Base-by-base conservation (phyloP, 2,113 vertebrate genomes). In the Melospiza melodia region DNA sequence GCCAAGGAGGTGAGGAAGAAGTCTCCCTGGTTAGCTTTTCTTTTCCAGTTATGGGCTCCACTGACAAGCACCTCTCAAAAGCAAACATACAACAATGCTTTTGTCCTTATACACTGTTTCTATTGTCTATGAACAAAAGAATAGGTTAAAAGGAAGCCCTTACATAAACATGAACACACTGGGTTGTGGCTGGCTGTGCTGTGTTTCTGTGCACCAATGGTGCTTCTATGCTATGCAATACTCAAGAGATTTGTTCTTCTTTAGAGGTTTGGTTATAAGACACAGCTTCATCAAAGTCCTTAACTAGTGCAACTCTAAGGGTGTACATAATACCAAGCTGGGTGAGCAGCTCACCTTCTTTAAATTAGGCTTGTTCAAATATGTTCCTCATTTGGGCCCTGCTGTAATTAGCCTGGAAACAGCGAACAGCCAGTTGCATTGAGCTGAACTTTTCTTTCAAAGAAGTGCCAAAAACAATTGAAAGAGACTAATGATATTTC, bases 401-500 rank as follows among this genome's bases (percentile, higher is more conserved):
- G 37, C 52, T 41, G 68, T 71, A 97, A 95, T 96, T 96, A 95
- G 75, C 82, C 82, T 90, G 59, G 87, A 96, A 92, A 90, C 59
- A 91, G 6, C 4, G 1, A 73, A 46, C 31, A 84, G 65, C 35
- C 85, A 77, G 35, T 91, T 68, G 59, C 68, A 90, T 92, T 90
- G 83, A 92, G 41, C 73, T 90, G 88, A 93, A 92, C 63, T 84
- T 91, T 71, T 92, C 90, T 89, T 95, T 94, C 94, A 96, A 86
- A 94, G 79, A 90, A 92, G 65, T 89, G 82, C 80, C 90, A 96
- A 93, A 96, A 96, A 88, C 85, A 94, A 95, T 90, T 6, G 35
- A 93, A 94, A 65, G 83, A 92, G 80, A 63, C 73, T 93, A 95
- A 95, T 90, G 83, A 89, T 91, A 87, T 95, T 95, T 96, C 90